Base-by-base conservation (phyloP, 2,888 invertebrate species). In the Xestia ashworthii region DNA sequence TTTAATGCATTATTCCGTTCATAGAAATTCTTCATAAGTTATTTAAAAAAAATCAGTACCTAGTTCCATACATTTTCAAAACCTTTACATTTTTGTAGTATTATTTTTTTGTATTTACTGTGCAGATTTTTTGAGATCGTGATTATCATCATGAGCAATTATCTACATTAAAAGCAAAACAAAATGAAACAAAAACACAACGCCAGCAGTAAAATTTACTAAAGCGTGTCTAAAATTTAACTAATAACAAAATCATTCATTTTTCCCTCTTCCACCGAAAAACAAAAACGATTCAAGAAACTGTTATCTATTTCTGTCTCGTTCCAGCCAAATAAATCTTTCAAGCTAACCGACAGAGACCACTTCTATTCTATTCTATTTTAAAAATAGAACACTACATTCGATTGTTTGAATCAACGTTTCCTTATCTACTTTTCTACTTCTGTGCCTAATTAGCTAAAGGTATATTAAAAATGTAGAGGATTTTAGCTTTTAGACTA, bases 331-430 rank as follows among this genome's bases (percentile, higher is more conserved):
- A 22, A 60, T 82, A 80, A 81, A 75, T 78, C 64, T 67, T 41
- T 58, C 48, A 9, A 58, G 41, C 9, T 41, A 44, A 41, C 22
- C 55, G 62, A 70, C 44, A 66, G 58, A 81, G 65, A 71, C 69
- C 19, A 74, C 65, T 74, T 75, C 68, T 71, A 77, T 71, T 78
- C 79, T 78, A 76, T 68, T 74, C 58, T 70, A 74, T 74, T 86
- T 86, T 80, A 72, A 82, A 80, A 75, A 66, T 73, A 82, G 74
- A 83, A 41, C 22, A 55, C 67, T 62, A 32, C 68, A n/a, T 74
- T 80, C 77, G 78, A 86, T 87, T 85, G 81, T 80, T 87, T 44
- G 44, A 44, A 44, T 80, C 67, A 82, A 77, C 84, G 76, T 88
- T 88, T 82, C 68, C 74, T 67, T 74, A 80, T 76, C 64, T 62